Percentiles rank a stretch among this genome's conserved stretches.
These are phyloP conservation scores for Piaya cayana DNA, from an alignment of 2,113 vertebrate genomes.

Conservation along the genomic window DNA sequence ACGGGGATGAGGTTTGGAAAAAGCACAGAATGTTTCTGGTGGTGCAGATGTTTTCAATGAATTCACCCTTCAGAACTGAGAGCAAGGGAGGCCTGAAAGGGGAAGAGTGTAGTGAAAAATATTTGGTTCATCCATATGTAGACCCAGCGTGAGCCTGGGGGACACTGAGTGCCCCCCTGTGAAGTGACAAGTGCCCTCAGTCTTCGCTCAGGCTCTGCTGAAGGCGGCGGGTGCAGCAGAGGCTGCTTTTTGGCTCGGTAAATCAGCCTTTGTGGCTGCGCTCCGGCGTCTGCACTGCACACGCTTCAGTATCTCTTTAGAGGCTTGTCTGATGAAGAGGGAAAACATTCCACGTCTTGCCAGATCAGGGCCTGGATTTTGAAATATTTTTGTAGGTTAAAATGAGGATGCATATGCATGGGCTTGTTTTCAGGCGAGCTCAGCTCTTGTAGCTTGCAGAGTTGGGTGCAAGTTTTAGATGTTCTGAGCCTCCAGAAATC, in stretches of 20 bases:
- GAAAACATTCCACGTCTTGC: conserved; percentile 55
- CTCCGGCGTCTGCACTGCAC: not conserved
- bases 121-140: conserved; percentile 45
- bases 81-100: conserved; percentile 64
- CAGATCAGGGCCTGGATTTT: conserved; percentile 58
- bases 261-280: conserved; percentile 39
- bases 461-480: conserved; percentile 19
- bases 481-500: not conserved
- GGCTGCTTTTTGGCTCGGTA: conserved; percentile 56
- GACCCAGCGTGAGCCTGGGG: conserved; percentile 27
- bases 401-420: conserved; percentile 52
- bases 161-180: conserved; percentile 53
- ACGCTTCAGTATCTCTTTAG: conserved; percentile 57
- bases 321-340: conserved; percentile 62
- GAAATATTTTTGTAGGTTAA: conserved; percentile 63
- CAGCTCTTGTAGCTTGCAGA: conserved; percentile 18
- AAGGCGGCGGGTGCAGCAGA: conserved; percentile 39
- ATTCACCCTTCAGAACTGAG: conserved; percentile 63
- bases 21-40: conserved; percentile 57
- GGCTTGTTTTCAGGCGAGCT: conserved; percentile 20
- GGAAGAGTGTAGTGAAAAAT: conserved; percentile 46
- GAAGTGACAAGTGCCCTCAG: conserved; percentile 56
- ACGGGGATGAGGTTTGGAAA: conserved; percentile 56
- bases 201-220: conserved; percentile 40
- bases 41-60: conserved; percentile 71